Conservation (phyloP, 2,888 invertebrate genomes). For the Eueremaeus valkanovi region DNA sequence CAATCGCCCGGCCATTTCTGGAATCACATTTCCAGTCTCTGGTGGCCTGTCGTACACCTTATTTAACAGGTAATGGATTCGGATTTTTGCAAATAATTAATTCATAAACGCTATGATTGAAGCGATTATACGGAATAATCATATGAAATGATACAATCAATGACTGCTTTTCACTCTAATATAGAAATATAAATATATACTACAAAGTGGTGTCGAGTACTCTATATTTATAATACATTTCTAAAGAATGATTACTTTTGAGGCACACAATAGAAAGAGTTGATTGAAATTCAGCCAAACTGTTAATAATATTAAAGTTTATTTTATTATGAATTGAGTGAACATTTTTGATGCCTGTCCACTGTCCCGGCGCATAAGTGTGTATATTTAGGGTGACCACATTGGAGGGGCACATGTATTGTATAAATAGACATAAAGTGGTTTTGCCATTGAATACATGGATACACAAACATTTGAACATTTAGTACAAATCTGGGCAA, state of each 20-base stretch:
- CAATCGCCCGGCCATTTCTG: slow-evolving; percentile 54
- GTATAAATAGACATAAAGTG: slow-evolving; percentile 32
- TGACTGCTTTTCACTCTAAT: not conserved
- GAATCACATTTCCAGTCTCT: slow-evolving; percentile 72
- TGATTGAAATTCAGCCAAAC: not conserved
- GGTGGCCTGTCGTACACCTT: slow-evolving; percentile 79
- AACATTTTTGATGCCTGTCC: slow-evolving; percentile 21
- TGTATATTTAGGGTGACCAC: slow-evolving; percentile 37
- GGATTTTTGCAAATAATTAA: slow-evolving; percentile 16
- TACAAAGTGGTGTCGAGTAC: not conserved
- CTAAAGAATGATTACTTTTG: not conserved
- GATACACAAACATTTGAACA: slow-evolving; percentile 15
- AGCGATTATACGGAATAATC: not conserved
- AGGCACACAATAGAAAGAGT: not conserved
- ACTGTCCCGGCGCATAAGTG: slow-evolving; percentile 1
- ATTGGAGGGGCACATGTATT: slow-evolving; percentile 8
- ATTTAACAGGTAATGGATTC: slow-evolving; percentile 65
- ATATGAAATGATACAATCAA: not conserved
- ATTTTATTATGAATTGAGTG: not conserved
- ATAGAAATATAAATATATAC: not conserved
- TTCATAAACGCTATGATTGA: not conserved
- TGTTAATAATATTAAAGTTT: slow-evolving; percentile 18
- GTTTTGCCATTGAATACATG: slow-evolving; percentile 28
- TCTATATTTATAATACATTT: not conserved
- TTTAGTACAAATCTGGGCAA: not conserved